Conservation (phyloP, 2,797 vertebrate genomes). For the Tapera naevia region DNA sequence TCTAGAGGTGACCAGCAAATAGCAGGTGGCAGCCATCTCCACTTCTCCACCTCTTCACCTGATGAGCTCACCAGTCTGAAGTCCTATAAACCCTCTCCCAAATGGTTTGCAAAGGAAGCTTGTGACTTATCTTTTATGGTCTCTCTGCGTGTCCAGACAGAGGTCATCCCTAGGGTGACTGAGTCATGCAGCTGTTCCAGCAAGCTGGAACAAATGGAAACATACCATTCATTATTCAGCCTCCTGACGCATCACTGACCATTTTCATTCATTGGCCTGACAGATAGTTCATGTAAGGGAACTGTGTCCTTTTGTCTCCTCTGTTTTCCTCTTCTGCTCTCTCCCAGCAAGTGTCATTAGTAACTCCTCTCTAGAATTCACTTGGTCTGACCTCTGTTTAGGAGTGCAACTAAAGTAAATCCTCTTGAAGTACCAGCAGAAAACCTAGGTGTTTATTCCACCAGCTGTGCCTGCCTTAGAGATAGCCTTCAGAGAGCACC, state of each 20-base stretch:
- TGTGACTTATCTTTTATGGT: not conserved
- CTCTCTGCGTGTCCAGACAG: not conserved
- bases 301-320: not conserved
- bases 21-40: not conserved
- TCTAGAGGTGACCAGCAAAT: not conserved
- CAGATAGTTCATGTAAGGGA: not conserved
- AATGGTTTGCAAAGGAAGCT: accelerated
- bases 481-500: not conserved
- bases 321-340: not conserved
- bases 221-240: not conserved
- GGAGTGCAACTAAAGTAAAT: not conserved
- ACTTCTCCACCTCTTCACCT: not conserved
- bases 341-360: not conserved
- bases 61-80: not conserved
- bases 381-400: not conserved
- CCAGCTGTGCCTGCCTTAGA: not conserved
- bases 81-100: not conserved
- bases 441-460: not conserved
- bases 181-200: not conserved
- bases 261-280: not conserved
- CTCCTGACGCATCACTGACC: not conserved
- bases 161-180: not conserved
- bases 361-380: not conserved
- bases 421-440: not conserved
- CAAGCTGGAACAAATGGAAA: not conserved